Conservation (phyloP, 1,140 invertebrate genomes). For the Dryas iulia region DNA sequence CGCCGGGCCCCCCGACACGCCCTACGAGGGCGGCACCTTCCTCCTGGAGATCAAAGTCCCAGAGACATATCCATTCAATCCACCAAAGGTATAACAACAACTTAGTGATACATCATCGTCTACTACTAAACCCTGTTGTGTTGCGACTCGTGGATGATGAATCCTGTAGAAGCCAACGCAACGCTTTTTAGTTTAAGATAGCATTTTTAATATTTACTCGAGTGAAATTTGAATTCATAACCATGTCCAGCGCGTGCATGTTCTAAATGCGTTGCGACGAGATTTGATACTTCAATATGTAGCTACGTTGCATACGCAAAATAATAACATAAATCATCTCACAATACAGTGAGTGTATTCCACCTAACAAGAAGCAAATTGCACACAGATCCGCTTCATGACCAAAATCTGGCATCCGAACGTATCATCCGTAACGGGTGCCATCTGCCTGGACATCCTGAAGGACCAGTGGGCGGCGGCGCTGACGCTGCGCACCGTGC, state of each 20-base stretch:
- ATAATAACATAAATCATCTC: constrained; percentile 24
- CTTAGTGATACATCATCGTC: no score
- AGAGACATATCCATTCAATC: constrained; percentile 99
- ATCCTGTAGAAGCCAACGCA: no score
- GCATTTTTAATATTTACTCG: no score
- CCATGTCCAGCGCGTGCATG: no score
- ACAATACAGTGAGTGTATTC: not conserved
- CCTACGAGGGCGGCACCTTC: constrained; percentile 97
- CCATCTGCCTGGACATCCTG: constrained; percentile 99
- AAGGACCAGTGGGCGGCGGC: constrained; percentile 99
- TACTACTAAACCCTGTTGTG: no score
- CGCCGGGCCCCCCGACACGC: constrained; percentile 96
- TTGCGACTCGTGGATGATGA: no score
- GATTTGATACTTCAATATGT: no score
- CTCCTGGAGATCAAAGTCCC: constrained; percentile 98
- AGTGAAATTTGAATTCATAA: no score
- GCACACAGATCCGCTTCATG: constrained; percentile 90
- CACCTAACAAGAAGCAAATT: not conserved
- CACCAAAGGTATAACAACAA: constrained; percentile 90
- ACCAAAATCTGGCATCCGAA: constrained; percentile 99
- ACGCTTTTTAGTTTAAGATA: no score
- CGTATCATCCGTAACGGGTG: constrained; percentile 98
- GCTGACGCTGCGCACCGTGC: constrained; percentile 97
- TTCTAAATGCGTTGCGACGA: no score
- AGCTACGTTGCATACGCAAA: no score